Evolutionary conservation across 2,888 invertebrate genomes (phyloP), one percentile per base, ranked within the genome.

Genomic region (Deilephila porcellus): DNA sequence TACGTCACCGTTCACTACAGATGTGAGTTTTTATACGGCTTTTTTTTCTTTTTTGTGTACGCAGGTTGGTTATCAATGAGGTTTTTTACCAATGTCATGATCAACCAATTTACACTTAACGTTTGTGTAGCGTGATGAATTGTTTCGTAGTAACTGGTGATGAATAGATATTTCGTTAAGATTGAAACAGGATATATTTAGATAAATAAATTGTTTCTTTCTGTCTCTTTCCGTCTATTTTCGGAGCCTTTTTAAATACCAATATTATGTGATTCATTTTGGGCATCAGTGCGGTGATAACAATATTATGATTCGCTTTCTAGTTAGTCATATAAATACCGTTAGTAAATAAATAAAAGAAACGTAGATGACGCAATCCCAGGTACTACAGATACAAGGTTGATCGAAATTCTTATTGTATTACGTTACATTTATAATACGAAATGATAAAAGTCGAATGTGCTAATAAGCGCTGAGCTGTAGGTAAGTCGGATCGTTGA

Each of bases 1-100:
- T 90, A 89, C 80, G 95, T 96, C 80, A 92, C 91, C 67, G 89
- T 96, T 6, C 93, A 92, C 78, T 95, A 96, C 83, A 95, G 89
- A 89, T 89, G 96, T 96, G 83, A 91, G 91, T 20, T 64, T n/a
- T 34, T 34, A 17, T 63, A 34, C 63, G n/a, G 2, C 7, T 34
- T 63, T 34, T 25, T 62, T 32, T 32, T 32, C 32, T 32, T 32
- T 32, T 32, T 32, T 32, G 32, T 62, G 8, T 17, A 3, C 29
- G 62, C 17, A 20, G 17, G 34, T 20, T 37, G n/a, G 25, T 19
- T 63, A 37, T 64, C 37, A 37, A 37, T 20, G 20, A 11, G 32
- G 34, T 37, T 37, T 20, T n/a, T 64, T 20, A 37, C n/a, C 14
- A n/a, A 34, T n/a, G 7, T n/a, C 63, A n/a, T 37, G 7, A 37